A percentile compares a stretch with the other conserved stretches of the same genome.
phyloP scores from a whole-genome alignment of 2,113 vertebrate genomes.

The Platysternon megacephalum region DNA sequence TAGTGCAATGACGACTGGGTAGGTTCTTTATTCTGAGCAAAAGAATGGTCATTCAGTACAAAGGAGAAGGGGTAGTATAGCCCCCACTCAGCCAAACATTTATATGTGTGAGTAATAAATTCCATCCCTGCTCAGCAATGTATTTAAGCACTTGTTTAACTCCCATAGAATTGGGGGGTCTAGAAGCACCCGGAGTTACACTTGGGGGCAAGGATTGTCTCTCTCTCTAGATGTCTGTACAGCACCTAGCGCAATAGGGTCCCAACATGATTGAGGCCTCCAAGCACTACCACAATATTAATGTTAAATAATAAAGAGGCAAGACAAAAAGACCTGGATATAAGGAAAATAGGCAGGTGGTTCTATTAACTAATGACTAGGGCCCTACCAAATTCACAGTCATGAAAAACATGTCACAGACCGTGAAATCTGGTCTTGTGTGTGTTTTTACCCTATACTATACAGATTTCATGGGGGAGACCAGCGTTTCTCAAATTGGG shows the following conservation, averaged over 20 bases:
- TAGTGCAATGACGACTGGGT: neutral
- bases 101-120: neutral
- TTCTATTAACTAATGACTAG: neutral
- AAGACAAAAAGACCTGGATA: neutral
- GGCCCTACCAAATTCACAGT: too few relatives aligned
- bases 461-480: too few relatives aligned
- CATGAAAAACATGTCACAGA: too few relatives aligned
- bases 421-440: too few relatives aligned
- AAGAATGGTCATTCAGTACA: neutral
- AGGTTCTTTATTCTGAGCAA: neutral
- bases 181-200: neutral
- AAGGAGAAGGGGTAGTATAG: neutral
- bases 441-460: too few relatives aligned
- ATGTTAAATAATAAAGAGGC: neutral
- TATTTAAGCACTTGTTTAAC: neutral
- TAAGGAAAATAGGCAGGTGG: neutral
- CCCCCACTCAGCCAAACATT: neutral
- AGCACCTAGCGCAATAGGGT: neutral
- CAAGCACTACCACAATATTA: neutral
- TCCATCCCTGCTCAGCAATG: neutral
- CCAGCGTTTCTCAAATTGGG: too few relatives aligned
- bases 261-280: neutral
- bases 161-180: neutral
- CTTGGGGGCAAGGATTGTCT: neutral
- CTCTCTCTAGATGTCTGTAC: neutral